These are phyloP conservation scores for Seladonia tumulorum DNA, from an alignment of 2,888 invertebrate species.

Conservation along the genomic window DNA sequence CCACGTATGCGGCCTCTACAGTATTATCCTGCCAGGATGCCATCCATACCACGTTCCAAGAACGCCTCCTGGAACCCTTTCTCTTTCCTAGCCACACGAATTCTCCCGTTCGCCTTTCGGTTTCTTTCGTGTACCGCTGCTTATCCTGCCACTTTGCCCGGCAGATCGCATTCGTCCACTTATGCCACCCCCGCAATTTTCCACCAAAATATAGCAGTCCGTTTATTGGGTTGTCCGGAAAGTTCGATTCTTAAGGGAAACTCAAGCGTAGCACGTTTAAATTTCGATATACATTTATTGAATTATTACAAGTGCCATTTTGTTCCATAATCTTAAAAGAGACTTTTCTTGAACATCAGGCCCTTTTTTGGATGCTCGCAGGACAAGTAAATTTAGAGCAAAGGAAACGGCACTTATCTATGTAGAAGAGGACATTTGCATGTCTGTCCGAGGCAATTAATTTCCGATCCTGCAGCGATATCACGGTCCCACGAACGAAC, in stretches of 20 bases:
- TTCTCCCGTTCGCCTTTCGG: conserved; percentile 55
- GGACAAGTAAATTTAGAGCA: background rate
- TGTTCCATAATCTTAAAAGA: too few species aligned
- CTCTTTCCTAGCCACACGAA: conserved; percentile 61
- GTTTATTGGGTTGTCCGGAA: too few species aligned
- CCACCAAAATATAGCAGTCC: too few species aligned
- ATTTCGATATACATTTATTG: too few species aligned
- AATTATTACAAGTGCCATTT: too few species aligned
- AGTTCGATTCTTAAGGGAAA: too few species aligned
- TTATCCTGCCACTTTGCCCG: conserved; percentile 12
- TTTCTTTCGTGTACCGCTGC: conserved; percentile 36
- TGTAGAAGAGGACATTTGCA: background rate
- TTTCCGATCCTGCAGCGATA: conserved; percentile 5
- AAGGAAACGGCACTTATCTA: background rate
- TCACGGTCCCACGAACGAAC: background rate
- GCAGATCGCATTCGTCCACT: conserved; percentile 4
- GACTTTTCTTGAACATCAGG: too few species aligned
- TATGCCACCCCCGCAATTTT: background rate
- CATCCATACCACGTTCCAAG: conserved; percentile 65
- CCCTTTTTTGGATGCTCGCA: background rate
- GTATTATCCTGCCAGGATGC: conserved; percentile 62
- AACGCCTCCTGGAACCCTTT: conserved; percentile 63
- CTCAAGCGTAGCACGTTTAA: too few species aligned
- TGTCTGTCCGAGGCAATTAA: conserved; percentile 15
- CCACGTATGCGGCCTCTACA: conserved; percentile 51